These are phyloP conservation scores for Sogatella furcifera DNA, from an alignment of 1,140 invertebrate genomes.

Conservation along the genomic window DNA sequence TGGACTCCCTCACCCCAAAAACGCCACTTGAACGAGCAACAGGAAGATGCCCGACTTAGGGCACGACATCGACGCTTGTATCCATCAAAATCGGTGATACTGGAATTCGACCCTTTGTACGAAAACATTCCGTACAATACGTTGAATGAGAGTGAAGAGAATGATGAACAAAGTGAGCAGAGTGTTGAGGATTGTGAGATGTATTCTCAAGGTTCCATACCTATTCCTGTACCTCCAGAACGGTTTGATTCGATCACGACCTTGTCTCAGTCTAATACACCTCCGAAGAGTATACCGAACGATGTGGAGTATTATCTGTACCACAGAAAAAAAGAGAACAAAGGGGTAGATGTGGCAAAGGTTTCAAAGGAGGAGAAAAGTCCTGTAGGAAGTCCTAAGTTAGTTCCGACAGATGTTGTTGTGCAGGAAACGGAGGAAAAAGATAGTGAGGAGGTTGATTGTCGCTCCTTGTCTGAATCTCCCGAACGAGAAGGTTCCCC, in stretches of 20 bases:
- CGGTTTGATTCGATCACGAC: slow-evolving; percentile 21
- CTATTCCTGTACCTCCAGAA: slow-evolving; percentile 20
- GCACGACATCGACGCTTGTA: slow-evolving; percentile 8
- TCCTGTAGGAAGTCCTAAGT: neutral
- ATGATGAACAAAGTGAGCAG: neutral
- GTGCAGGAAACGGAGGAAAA: slow-evolving; percentile 25
- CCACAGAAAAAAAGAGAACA: slow-evolving; percentile 10
- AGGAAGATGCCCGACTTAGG: neutral
- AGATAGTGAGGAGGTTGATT: slow-evolving; percentile 1
- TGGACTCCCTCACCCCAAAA: neutral
- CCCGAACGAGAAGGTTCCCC: slow-evolving; percentile 26
- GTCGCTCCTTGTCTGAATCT: slow-evolving; percentile 7
- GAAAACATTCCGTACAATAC: slow-evolving; percentile 14
- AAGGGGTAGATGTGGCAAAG: neutral
- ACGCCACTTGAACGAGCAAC: neutral
- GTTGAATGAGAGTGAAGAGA: neutral
- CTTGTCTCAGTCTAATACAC: neutral
- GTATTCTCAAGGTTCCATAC: slow-evolving; percentile 1
- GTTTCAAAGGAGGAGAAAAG: neutral
- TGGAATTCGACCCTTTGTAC: slow-evolving; percentile 28
- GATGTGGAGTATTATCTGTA: slow-evolving; percentile 17
- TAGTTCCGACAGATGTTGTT: slow-evolving; percentile 18
- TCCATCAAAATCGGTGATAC: slow-evolving; percentile 23
- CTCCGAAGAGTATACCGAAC: slow-evolving; percentile 7
- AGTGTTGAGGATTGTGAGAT: neutral